Conservation (phyloP, 2,113 vertebrate genomes). For the Alces alces region DNA sequence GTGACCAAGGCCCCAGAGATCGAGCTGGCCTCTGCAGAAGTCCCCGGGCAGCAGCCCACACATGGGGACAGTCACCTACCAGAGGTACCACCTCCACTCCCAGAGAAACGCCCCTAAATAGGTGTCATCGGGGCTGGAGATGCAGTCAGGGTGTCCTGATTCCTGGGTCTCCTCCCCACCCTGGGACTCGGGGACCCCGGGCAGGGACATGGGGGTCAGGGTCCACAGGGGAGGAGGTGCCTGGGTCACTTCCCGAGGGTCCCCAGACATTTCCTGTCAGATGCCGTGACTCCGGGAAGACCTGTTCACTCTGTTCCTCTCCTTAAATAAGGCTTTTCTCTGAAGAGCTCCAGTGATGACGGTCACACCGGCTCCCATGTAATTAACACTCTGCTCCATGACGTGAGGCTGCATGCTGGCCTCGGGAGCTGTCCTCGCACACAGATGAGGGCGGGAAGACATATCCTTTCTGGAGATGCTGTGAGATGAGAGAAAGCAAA, state of each 20-base stretch:
- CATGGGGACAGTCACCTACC: not conserved
- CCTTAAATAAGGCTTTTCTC: constrained; percentile 35
- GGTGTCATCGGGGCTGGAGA: not conserved
- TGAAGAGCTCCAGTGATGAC: not conserved
- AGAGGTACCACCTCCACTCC: not conserved
- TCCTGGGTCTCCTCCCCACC: not conserved
- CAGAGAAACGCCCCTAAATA: not conserved
- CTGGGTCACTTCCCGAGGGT: not conserved
- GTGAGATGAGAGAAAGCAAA: not conserved
- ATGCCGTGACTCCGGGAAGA: not conserved
- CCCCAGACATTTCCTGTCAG: not conserved
- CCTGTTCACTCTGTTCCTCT: not conserved
- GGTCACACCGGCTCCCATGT: not conserved
- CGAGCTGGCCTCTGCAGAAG: not conserved
- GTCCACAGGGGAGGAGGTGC: not conserved
- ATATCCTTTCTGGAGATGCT: not conserved
- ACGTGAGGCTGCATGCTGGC: not conserved
- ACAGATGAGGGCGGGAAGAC: not conserved
- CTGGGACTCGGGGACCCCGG: not conserved
- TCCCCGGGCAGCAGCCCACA: too few species aligned
- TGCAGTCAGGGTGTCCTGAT: not conserved
- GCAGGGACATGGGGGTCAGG: not conserved
- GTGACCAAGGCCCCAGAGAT: not conserved
- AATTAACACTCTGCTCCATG: not conserved
- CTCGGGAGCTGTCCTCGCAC: not conserved